Base-by-base conservation (phyloP, 2,797 vertebrate species). In the Tadarida brasiliensis region DNA sequence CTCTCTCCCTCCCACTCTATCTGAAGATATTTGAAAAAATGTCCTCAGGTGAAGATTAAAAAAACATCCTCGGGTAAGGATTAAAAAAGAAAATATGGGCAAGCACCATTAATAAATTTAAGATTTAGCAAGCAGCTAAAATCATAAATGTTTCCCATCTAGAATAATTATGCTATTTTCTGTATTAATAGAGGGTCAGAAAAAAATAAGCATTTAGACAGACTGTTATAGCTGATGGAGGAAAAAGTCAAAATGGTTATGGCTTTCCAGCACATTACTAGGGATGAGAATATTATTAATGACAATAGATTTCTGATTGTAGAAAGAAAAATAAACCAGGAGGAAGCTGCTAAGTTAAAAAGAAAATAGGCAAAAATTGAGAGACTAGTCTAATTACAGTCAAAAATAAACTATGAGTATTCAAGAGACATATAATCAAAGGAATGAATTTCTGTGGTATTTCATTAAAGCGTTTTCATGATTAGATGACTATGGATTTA, bases 301-400 rank as follows among this genome's bases (percentile, higher is more conserved):
- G 56, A 94, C 78, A 93, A 94, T 70, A 96, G 68, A 93, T 78
- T 57, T 56, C 67, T 76, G 54, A 67, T 54, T 83, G 24, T 30
- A 87, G 24, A 81, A 94, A 92, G 82, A 14, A 95, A 93, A 96
- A 94, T n/a, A 11, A 95, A 51, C 33, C 51, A 95, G 30, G 11
- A 96, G 4, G 54, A 92, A 96, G 49, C 12, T 82, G n/a, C 35
- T 61, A 87, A 91, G 33, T 81, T 71, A 84, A 19, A 68, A 70
- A 12, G 59, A 61, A 67, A 94, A 82, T 5, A 63, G 39, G 33
- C 35, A 90, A 94, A 96, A 96, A 39, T 7, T 57, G 67, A 90
- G 15, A 94, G 19, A 68, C n/a, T 59, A 63, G 47, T 68, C 57
- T 95, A 81, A 56, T 68, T 90, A 87, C 7, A 87, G 10, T 77